These are phyloP conservation scores for Lasioglossum albipes DNA, from an alignment of 1,140 invertebrate genomes.

Conservation along the genomic window DNA sequence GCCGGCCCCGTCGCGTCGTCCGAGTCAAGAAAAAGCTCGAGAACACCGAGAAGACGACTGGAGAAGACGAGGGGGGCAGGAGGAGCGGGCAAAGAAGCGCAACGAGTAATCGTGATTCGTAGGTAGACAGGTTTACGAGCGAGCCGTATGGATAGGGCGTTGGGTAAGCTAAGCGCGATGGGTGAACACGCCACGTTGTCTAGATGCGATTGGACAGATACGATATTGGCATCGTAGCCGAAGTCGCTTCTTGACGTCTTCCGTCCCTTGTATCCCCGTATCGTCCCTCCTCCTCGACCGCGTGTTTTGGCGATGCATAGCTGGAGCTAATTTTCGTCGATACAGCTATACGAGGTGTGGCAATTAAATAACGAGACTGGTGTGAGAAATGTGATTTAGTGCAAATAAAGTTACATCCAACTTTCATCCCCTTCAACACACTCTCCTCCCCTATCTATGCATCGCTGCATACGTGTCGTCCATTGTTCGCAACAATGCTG, in stretches of 20 bases:
- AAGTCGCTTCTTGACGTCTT: conserved; percentile 68
- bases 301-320: neutral
- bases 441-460: no score
- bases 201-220: conserved; percentile 75
- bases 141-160: neutral
- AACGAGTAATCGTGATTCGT: neutral
- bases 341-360: no score
- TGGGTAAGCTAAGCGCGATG: no score
- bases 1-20: neutral
- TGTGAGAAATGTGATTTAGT: no score
- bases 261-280: conserved; percentile 41
- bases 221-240: conserved; percentile 72
- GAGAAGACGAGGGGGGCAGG: neutral
- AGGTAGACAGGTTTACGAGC: neutral
- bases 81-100: neutral
- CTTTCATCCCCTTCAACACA: no score
- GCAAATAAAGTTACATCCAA: no score
- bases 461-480: no score
- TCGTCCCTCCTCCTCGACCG: neutral
- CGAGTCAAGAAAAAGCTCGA: neutral
- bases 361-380: no score
- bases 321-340: no score
- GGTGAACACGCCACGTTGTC: conserved; percentile 64
- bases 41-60: neutral
- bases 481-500: no score